Conservation (phyloP, 2,797 vertebrate species). For the Thunnus albacares region DNA sequence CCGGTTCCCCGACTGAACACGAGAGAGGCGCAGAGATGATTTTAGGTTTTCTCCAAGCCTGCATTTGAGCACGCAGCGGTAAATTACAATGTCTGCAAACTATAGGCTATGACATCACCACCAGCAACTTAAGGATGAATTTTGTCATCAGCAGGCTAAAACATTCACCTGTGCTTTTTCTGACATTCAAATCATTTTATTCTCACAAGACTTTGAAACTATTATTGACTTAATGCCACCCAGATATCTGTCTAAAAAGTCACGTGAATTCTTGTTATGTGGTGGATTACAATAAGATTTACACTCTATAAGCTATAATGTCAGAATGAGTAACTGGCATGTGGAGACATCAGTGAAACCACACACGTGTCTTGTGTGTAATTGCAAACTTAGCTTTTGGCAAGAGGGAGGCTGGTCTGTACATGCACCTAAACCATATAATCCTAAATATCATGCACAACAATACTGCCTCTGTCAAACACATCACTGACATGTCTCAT, state of each 20-base stretch:
- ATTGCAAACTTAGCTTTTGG: conserved; percentile 57
- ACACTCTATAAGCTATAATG: neutral
- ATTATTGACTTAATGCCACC: neutral
- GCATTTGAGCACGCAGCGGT: conserved; percentile 12
- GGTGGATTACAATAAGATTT: neutral
- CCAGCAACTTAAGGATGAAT: conserved; percentile 10
- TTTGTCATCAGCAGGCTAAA: neutral
- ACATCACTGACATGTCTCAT: conserved; percentile 58
- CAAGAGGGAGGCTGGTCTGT: conserved; percentile 48
- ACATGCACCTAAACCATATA: conserved; percentile 40
- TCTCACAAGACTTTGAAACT: neutral
- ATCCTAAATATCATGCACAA: conserved; percentile 53
- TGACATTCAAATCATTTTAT: neutral
- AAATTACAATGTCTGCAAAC: conserved; percentile 41
- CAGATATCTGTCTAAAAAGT: neutral
- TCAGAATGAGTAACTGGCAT: conserved; percentile 34
- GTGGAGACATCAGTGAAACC: conserved; percentile 39
- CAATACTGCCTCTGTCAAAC: conserved; percentile 68
- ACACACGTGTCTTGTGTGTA: conserved; percentile 38
- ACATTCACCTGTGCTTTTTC: neutral
- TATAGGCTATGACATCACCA: conserved; percentile 16
- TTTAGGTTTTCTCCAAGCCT: neutral
- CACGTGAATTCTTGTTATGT: neutral
- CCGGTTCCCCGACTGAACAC: conserved; percentile 20
- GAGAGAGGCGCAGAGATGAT: neutral